Percentiles rank a stretch among this genome's conserved stretches.
Conservation (phyloP, 2,113 vertebrate genomes). For the Ictalurus furcatus region DNA sequence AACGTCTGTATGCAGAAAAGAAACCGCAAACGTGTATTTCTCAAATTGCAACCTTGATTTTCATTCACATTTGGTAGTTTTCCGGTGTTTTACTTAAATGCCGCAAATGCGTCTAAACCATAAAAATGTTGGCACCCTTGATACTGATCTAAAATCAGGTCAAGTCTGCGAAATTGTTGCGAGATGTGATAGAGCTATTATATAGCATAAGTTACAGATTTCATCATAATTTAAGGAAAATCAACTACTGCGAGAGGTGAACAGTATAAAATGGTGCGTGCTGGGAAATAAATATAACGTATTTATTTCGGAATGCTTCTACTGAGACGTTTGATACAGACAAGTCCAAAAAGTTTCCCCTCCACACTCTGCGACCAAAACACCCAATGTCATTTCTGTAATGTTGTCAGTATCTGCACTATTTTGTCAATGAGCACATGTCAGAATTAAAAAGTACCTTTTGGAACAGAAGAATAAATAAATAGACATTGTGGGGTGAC, state of each 20-base stretch:
- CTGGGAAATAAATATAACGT: neutral
- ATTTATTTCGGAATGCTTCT: neutral
- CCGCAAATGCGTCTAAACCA: neutral
- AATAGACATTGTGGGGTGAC: slow-evolving; percentile 23
- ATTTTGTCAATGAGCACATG: neutral
- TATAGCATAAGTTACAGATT: neutral
- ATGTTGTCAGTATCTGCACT: slow-evolving; percentile 17
- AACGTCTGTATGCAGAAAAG: neutral
- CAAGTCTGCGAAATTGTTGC: neutral
- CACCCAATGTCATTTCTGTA: neutral
- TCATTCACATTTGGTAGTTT: neutral
- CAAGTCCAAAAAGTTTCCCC: neutral
- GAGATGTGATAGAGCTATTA: neutral
- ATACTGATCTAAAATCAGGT: neutral
- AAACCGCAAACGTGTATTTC: neutral
- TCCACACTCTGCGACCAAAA: neutral
- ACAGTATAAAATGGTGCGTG: neutral
- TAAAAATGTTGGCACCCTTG: neutral
- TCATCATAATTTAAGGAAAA: neutral
- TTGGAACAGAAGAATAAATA: slow-evolving; percentile 52
- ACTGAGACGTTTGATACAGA: neutral
- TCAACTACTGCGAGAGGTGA: neutral
- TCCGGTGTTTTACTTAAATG: neutral
- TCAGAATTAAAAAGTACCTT: slow-evolving; percentile 52
- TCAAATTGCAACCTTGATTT: neutral